Base-by-base conservation (phyloP, 2,888 invertebrate genomes). In the Dynastes hyllus region DNA sequence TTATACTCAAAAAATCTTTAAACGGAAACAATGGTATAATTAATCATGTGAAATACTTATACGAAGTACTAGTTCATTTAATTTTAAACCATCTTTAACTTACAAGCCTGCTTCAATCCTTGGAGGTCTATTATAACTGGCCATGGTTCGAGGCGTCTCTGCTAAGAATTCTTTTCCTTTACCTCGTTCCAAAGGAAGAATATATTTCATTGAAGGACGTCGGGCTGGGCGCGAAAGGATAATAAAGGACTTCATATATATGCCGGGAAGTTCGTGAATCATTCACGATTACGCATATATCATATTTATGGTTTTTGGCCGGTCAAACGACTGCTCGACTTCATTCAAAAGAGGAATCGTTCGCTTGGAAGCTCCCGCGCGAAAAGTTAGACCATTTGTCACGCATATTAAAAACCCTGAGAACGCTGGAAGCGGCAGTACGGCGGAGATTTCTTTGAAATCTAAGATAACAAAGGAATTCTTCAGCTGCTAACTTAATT, bases 231-330 rank as follows among this genome's bases (percentile, higher is more conserved):
- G 66, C 45, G 45, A 45, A 40, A 66, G 66, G 66, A 66, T 66
- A 66, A 66, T 66, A 66, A 66, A 66, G 22, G 66, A 66, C 45
- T 66, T 45, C 45, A 66, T 70, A 29, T 70, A 45, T 45, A 45
- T 8, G 65, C 65, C 45, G 32, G 65, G 2, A 11, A 45, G 67
- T 70, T 53, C 70, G 53, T 53, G 70, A 70, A 70, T 70, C 70
- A 53, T 70, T n/a, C 27, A 53, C n/a, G 70, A 53, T 53, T 45
- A 16, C 22, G 45, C 53, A 53, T 29, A 70, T 13, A 70, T 53
- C 53, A 70, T 70, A 70, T 70, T 70, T 70, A 70, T 70, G 53
- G 53, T 27, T 53, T 45, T 29, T 9, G n/a, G 16, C 66, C 37
- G 66, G 6, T 61, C 61, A 40, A 16, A 40, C 45, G 45, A 11